phyloP scores from a whole-genome alignment of 1,140 invertebrate genomes.

The Hycleus cichorii region DNA sequence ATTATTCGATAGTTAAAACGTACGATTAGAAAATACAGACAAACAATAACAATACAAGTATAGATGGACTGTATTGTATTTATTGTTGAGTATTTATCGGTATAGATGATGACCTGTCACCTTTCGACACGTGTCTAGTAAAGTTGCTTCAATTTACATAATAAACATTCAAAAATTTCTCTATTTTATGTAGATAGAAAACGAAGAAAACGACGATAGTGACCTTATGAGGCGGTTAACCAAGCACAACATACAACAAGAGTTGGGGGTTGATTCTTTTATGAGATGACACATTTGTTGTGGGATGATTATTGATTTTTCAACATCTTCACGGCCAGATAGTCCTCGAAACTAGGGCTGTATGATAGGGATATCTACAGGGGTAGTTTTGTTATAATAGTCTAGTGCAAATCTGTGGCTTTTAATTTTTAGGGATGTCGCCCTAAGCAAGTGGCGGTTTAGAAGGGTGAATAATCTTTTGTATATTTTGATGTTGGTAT shows the following conservation, averaged over 20 bases:
- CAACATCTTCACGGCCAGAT: constrained; percentile 13
- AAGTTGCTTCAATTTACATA: constrained; percentile 13
- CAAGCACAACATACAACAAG: too few species aligned
- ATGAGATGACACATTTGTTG: constrained; percentile 14
- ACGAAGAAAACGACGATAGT: too few species aligned
- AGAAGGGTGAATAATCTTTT: constrained; percentile 39
- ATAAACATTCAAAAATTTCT: too few species aligned
- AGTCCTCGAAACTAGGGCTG: constrained; percentile 12
- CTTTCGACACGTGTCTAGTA: constrained; percentile 26
- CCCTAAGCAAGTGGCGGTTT: constrained; percentile 32
- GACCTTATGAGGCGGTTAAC: too few species aligned
- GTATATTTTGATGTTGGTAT: constrained; percentile 5
- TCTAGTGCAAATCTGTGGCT: constrained; percentile 40
- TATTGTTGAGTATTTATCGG: constrained; percentile 20
- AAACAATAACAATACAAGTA: constrained; percentile 4
- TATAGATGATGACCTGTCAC: constrained; percentile 18
- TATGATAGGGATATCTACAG: constrained; percentile 6
- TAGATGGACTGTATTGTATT: constrained; percentile 10
- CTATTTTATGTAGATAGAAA: too few species aligned
- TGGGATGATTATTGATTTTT: constrained; percentile 16
- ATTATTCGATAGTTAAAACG: too few species aligned
- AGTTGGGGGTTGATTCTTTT: constrained; percentile 8
- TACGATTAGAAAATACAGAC: too few species aligned
- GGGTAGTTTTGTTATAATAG: constrained; percentile 35
- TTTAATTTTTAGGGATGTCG: constrained; percentile 41